Evolutionary conservation across 2,797 vertebrate genomes (phyloP), one percentile per base, ranked within the genome.

Genomic region (Halcyon badia): DNA sequence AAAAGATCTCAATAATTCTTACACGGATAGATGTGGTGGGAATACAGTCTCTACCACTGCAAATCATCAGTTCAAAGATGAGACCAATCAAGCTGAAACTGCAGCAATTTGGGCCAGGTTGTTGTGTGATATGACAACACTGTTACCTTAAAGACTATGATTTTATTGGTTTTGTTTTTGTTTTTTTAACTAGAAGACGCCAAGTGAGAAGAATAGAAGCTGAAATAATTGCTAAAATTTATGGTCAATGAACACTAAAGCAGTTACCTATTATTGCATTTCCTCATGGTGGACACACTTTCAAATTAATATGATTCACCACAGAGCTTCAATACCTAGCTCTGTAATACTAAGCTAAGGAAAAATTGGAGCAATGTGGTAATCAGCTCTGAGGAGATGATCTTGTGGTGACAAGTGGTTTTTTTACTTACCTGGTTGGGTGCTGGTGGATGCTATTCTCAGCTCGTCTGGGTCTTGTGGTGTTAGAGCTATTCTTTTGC

Each of bases 11-110:
- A 35, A 5, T 41, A 64, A 70, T 51, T 89, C 12, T 52, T 68
- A 54, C 20, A 25, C 57, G 35, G 52, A 56, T 65, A 77, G 73
- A 73, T 60, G 31, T 79, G 65, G 6, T 76, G 14, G 57, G 75
- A 81, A 58, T 81, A 62, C 18, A 19, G 11, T 70, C 5, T 82
- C 41, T 89, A 12, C 20, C 11, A 15, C 77, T 78, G 87, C 57
- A 84, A 72, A 30, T 66, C 18, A 39, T 80, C 46, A n/a, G 51
- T 41, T 97, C 91, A 93, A 72, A 75, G 64, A 81, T 89, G 60
- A 90, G 64, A 54, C 57, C 66, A 87, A 83, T 88, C 79, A 82
- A 61, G 49, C 78, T 91, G 81, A 86, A 96, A 87, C 79, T 89
- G 37, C 44, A 75, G 31, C 10, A 4, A 60, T 89, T 60, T 4